Evolutionary conservation across 2,113 vertebrate genomes (phyloP).

Genomic region (Semnopithecus entellus): DNA sequence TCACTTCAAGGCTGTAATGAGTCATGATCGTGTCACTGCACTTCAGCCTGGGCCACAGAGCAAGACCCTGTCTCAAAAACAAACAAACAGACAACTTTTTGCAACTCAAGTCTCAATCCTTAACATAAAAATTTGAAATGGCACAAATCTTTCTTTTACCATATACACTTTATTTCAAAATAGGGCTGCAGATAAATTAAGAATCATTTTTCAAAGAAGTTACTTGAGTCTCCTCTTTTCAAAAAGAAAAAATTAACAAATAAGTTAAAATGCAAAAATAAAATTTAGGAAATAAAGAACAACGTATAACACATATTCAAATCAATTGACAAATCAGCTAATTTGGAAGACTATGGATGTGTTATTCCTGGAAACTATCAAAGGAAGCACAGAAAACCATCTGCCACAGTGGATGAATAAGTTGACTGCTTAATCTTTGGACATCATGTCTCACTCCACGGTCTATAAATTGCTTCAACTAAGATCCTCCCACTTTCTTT

Average conservation of each 20-base stretch:
- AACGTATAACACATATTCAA: background rate
- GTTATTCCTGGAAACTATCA: background rate
- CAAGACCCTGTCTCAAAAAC: too few species aligned
- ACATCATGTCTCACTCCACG: background rate
- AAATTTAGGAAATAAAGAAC: slow-evolving; percentile 28
- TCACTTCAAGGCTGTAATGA: too few species aligned
- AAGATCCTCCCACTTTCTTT: background rate
- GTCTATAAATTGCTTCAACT: background rate
- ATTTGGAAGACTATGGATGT: background rate
- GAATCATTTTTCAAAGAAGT: background rate
- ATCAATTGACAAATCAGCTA: background rate
- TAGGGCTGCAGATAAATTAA: background rate
- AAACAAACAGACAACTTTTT: too few species aligned
- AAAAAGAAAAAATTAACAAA: slow-evolving; percentile 8
- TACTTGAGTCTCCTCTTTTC: background rate
- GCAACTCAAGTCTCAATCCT: background rate
- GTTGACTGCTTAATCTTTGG: background rate
- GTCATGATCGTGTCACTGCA: too few species aligned
- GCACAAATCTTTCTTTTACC: background rate
- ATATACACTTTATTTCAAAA: slow-evolving; percentile 10
- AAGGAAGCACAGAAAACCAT: background rate
- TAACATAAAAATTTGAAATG: slow-evolving; percentile 1
- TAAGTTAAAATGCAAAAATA: slow-evolving; percentile 6
- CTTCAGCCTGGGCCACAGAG: too few species aligned
- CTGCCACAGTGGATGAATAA: background rate